Evolutionary conservation across 2,797 vertebrate species (phyloP).

Genomic region (Eupleurogrammus muticus): DNA sequence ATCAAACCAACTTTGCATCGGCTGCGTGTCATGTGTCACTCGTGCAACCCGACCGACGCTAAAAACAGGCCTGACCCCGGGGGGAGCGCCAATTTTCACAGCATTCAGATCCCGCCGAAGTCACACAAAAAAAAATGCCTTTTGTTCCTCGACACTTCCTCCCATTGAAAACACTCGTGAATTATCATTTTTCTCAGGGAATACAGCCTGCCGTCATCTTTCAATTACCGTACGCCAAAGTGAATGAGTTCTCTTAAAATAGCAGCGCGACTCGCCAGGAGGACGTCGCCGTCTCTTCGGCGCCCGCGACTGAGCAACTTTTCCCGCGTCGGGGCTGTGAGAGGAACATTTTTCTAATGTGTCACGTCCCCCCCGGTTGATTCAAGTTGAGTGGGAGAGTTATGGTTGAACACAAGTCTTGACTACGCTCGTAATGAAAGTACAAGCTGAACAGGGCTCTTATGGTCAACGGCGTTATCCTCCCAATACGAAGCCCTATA

Average conservation of each 20-base stretch:
- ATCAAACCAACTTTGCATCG: neutral
- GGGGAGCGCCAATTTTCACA: constrained; percentile 61
- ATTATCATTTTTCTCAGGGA: constrained; percentile 80
- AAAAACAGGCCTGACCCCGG: constrained; percentile 66
- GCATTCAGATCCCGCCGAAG: constrained; percentile 64
- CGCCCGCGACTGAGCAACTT: constrained; percentile 58
- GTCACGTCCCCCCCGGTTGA: constrained; percentile 53
- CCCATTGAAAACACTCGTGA: constrained; percentile 78
- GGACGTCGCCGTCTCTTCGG: constrained; percentile 61
- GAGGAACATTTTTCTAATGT: constrained; percentile 58
- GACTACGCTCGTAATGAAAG: constrained; percentile 64
- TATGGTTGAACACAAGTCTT: constrained; percentile 58
- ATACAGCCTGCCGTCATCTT: constrained; percentile 69
- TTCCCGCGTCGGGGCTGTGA: constrained; percentile 35
- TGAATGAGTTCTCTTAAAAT: constrained; percentile 76
- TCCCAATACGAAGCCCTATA: constrained; percentile 68
- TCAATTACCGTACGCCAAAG: constrained; percentile 69
- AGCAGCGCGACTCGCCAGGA: constrained; percentile 59
- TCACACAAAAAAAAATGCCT: constrained; percentile 81
- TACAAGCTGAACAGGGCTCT: constrained; percentile 57
- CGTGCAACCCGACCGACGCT: constrained; percentile 53
- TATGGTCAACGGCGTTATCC: constrained; percentile 76
- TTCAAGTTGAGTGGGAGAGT: constrained; percentile 48
- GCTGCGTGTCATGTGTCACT: constrained; percentile 44
- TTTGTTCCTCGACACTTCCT: constrained; percentile 85